Evolutionary conservation across 1,140 invertebrate genomes (phyloP).

Genomic region (Drosophila mayri): DNA sequence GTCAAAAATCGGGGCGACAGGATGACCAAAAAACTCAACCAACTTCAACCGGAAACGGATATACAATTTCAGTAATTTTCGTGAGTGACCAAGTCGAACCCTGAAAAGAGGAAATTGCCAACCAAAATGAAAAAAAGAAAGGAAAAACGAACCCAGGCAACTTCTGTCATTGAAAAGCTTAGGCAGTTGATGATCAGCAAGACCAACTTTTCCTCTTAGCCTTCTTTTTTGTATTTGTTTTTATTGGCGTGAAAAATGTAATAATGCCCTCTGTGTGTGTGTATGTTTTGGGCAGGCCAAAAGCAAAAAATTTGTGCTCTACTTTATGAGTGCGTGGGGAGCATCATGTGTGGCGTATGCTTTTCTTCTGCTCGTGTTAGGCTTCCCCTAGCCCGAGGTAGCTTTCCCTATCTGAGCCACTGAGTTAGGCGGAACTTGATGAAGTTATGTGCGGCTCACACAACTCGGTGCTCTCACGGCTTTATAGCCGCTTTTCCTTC

Average conservation of each 20-base stretch:
- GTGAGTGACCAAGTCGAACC: conserved; percentile 64
- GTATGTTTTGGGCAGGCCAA: conserved; percentile 31
- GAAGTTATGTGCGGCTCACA: conserved; percentile 61
- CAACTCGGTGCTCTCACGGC: conserved; percentile 14
- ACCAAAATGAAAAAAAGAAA: conserved; percentile 29
- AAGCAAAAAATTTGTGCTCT: conserved; percentile 25
- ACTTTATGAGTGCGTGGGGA: conserved; percentile 33
- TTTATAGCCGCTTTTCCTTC: conserved; percentile 47
- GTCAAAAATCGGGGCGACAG: conserved; percentile 33
- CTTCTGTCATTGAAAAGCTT: conserved; percentile 32
- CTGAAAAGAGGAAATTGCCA: conserved; percentile 65
- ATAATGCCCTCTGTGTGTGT: conserved; percentile 57
- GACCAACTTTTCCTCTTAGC: conserved; percentile 23
- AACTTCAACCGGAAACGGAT: conserved; percentile 76
- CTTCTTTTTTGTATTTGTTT: conserved; percentile 70
- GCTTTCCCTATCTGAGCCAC: conserved; percentile 33
- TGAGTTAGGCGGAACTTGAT: conserved; percentile 46
- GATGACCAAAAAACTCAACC: conserved; percentile 15
- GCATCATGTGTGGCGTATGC: conserved; percentile 52
- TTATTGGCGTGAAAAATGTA: conserved; percentile 81
- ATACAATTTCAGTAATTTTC: conserved; percentile 80
- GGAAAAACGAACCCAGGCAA: conserved; percentile 24
- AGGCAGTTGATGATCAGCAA: conserved; percentile 64
- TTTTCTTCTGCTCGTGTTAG: conserved; percentile 20
- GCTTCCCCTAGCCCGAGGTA: conserved; percentile 10